Evolutionary conservation across 2,888 invertebrate species (phyloP).

Genomic region (Tuberolachnus salignus): DNA sequence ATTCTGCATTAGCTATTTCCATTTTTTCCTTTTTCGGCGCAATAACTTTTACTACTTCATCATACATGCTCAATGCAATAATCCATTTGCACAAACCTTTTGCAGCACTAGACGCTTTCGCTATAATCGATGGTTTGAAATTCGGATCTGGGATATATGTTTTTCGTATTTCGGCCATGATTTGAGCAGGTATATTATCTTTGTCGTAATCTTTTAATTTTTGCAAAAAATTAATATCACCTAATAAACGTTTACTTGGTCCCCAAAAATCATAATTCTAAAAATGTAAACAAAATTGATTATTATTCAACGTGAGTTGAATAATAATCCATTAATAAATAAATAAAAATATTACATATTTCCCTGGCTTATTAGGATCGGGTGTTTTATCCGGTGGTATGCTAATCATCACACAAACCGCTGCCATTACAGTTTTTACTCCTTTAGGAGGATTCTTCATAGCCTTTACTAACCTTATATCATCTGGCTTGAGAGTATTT

Average conservation of each 20-base stretch:
- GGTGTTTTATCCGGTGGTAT: conserved; percentile 77
- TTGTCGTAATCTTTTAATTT: conserved; percentile 80
- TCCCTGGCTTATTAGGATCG: conserved; percentile 69
- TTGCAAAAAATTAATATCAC: conserved; percentile 80
- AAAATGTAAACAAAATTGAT: conserved; percentile 60
- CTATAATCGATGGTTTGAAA: conserved; percentile 79
- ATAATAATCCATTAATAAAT: background rate
- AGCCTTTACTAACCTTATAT: conserved; percentile 83
- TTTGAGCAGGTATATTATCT: conserved; percentile 77
- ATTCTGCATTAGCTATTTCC: conserved; percentile 79
- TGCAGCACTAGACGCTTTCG: conserved; percentile 91
- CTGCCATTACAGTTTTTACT: conserved; percentile 83
- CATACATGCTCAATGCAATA: conserved; percentile 87
- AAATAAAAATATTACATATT: conserved; percentile 60
- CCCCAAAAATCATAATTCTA: conserved; percentile 80
- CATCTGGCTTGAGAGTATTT: conserved; percentile 82
- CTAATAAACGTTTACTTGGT: conserved; percentile 79
- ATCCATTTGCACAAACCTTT: conserved; percentile 93
- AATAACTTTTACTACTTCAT: conserved; percentile 79
- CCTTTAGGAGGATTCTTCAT: conserved; percentile 87
- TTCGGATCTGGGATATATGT: conserved; percentile 77
- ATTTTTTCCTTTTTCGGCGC: conserved; percentile 86
- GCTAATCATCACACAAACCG: conserved; percentile 84
- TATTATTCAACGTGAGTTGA: background rate
- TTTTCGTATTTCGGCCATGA: conserved; percentile 77